Evolutionary conservation across 2,797 vertebrate genomes (phyloP).

Genomic region (Zonotrichia albicollis): DNA sequence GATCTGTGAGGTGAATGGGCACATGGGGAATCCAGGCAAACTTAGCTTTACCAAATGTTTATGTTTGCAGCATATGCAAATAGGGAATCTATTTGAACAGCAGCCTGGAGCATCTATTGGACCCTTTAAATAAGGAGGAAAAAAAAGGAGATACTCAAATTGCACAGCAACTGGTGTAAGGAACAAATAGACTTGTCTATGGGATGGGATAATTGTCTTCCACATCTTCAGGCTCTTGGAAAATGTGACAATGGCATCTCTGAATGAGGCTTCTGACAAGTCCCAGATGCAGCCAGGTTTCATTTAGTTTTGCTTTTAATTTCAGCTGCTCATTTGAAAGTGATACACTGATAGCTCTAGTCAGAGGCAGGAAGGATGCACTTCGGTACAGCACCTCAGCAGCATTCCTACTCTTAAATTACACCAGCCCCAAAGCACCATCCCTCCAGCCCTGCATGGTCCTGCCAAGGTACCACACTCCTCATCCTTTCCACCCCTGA

Average conservation of each 20-base stretch:
- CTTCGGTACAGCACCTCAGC: neutral
- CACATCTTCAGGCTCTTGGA: constrained; percentile 23
- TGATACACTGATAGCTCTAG: neutral
- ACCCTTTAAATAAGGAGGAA: neutral
- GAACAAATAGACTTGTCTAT: constrained; percentile 52
- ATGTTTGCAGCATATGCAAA: neutral
- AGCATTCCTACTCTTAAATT: neutral
- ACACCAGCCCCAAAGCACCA: neutral
- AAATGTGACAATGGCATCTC: constrained; percentile 29
- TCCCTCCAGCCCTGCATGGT: neutral
- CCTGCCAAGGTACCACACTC: neutral
- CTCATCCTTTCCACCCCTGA: neutral
- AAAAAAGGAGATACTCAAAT: neutral
- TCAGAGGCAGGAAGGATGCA: neutral
- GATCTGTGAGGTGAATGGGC: neutral
- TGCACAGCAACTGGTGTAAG: neutral
- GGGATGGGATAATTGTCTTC: constrained; percentile 47
- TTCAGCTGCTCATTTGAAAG: constrained; percentile 42
- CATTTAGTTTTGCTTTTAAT: constrained; percentile 26
- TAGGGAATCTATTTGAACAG: neutral
- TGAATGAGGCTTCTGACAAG: constrained; percentile 47
- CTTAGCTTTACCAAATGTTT: neutral
- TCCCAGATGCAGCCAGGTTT: constrained; percentile 24
- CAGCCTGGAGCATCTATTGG: neutral
- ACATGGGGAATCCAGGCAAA: neutral